Percentiles rank a stretch among this genome's conserved stretches.
Conservation (phyloP, 2,888 invertebrate genomes). For the Amblyteles armatorius region DNA sequence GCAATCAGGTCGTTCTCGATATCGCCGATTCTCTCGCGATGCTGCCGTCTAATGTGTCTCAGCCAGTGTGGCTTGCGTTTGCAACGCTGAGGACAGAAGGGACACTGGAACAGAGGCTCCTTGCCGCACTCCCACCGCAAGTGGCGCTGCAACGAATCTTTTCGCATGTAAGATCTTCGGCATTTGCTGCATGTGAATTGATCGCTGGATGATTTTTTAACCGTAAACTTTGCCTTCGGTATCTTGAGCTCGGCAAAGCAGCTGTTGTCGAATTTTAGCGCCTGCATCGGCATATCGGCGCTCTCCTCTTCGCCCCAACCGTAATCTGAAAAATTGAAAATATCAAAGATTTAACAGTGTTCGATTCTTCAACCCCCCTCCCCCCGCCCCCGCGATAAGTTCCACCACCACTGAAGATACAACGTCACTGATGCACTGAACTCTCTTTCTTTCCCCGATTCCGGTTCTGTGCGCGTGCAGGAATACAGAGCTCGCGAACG, state of each 20-base stretch:
- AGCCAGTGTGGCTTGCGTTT: conserved; percentile 85
- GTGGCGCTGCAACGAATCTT: conserved; percentile 87
- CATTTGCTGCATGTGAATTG: conserved; percentile 86
- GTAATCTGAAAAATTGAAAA: conserved; percentile 76
- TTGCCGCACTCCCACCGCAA: conserved; percentile 86
- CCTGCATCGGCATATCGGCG: conserved; percentile 75
- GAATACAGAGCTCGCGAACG: conserved; percentile 25
- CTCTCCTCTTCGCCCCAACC: conserved; percentile 69
- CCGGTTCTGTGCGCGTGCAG: conserved; percentile 55
- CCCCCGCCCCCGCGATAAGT: conserved; percentile 7
- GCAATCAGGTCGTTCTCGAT: conserved; percentile 81
- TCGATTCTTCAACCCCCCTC: conserved; percentile 43
- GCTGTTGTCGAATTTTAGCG: conserved; percentile 71
- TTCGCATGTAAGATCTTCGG: conserved; percentile 87
- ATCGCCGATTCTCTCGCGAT: conserved; percentile 85
- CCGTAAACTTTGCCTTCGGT: conserved; percentile 76
- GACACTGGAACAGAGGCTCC: conserved; percentile 85
- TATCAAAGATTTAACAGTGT: conserved; percentile 75
- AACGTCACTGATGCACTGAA: conserved; percentile 50
- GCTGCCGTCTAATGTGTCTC: conserved; percentile 86
- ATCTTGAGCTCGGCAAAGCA: conserved; percentile 77
- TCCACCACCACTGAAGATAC: conserved; percentile 60
- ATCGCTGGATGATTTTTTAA: conserved; percentile 75
- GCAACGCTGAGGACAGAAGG: conserved; percentile 84
- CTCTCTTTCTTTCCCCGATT: conserved; percentile 17